A percentile compares a stretch with the other conserved stretches of the same genome.
Conservation (phyloP, 1,140 invertebrate species). For the Chironomus striatipennis region DNA sequence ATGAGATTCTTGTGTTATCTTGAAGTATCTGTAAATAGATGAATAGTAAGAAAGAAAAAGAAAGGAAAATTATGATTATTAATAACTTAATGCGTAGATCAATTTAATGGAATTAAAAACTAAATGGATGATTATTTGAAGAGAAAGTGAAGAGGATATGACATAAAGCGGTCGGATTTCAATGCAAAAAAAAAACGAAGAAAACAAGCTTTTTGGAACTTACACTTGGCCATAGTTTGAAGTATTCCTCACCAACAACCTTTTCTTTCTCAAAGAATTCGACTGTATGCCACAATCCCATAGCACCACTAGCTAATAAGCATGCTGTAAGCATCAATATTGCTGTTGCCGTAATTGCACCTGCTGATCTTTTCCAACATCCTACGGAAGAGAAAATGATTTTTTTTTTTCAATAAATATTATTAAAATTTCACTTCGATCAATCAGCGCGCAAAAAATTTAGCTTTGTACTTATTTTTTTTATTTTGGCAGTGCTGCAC, state of each 20-base stretch:
- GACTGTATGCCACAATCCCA: constrained; percentile 92
- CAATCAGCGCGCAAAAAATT: neutral
- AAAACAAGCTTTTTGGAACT: constrained; percentile 33
- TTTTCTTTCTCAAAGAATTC: constrained; percentile 93
- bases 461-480: too few relatives aligned
- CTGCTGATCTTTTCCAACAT: constrained; percentile 85
- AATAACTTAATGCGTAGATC: too few relatives aligned
- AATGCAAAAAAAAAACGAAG: too few relatives aligned
- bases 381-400: constrained; percentile 47
- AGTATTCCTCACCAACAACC: constrained; percentile 80
- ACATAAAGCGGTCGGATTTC: too few relatives aligned
- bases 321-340: constrained; percentile 82
- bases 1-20: constrained; percentile 75
- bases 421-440: neutral
- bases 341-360: constrained; percentile 86
- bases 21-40: constrained; percentile 62
- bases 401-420: neutral
- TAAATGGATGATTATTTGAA: neutral
- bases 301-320: constrained; percentile 77
- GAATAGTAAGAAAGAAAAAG: neutral
- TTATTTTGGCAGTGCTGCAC: neutral
- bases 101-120: constrained; percentile 12
- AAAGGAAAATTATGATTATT: too few relatives aligned
- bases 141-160: too few relatives aligned
- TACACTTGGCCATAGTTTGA: constrained; percentile 87